Conservation (phyloP, 1,140 invertebrate species). For the Ceratina calcarata region DNA sequence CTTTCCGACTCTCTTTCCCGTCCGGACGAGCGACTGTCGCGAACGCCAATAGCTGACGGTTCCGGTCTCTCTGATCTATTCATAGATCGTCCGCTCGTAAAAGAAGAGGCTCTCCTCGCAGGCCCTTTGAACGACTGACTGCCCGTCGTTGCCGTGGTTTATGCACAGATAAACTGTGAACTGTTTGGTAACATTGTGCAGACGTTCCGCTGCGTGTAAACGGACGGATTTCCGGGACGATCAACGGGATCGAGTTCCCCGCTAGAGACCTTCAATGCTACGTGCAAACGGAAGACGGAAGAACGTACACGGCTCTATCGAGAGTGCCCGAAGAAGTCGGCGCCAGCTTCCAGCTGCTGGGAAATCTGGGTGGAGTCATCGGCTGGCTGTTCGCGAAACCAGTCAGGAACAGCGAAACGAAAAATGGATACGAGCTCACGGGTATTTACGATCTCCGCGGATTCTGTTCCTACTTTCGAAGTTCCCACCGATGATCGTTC, state of each 20-base stretch:
- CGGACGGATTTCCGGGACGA: slow-evolving; percentile 89
- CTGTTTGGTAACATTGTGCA: slow-evolving; percentile 69
- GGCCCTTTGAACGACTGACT: background rate
- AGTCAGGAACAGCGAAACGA: slow-evolving; percentile 81
- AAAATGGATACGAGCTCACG: slow-evolving; percentile 93
- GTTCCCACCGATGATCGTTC: background rate
- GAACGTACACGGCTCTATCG: slow-evolving; percentile 95
- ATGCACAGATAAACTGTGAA: background rate
- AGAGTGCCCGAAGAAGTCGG: slow-evolving; percentile 88
- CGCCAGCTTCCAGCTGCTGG: slow-evolving; percentile 88
- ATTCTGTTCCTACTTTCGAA: background rate
- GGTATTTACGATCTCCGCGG: slow-evolving; percentile 74
- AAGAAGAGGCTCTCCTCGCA: slow-evolving; percentile 33
- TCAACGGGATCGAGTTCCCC: slow-evolving; percentile 89
- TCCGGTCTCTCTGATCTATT: slow-evolving; percentile 69
- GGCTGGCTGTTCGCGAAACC: slow-evolving; percentile 96
- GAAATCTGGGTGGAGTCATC: slow-evolving; percentile 89
- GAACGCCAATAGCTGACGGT: slow-evolving; percentile 38
- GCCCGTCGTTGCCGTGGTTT: background rate
- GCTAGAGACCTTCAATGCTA: slow-evolving; percentile 95
- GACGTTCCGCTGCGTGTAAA: slow-evolving; percentile 91
- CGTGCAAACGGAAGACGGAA: slow-evolving; percentile 92
- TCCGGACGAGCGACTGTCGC: slow-evolving; percentile 11
- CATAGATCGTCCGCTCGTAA: slow-evolving; percentile 71
- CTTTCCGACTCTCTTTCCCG: background rate